These are phyloP conservation scores for Pteria penguin DNA, from an alignment of 2,888 invertebrate genomes.

Conservation along the genomic window DNA sequence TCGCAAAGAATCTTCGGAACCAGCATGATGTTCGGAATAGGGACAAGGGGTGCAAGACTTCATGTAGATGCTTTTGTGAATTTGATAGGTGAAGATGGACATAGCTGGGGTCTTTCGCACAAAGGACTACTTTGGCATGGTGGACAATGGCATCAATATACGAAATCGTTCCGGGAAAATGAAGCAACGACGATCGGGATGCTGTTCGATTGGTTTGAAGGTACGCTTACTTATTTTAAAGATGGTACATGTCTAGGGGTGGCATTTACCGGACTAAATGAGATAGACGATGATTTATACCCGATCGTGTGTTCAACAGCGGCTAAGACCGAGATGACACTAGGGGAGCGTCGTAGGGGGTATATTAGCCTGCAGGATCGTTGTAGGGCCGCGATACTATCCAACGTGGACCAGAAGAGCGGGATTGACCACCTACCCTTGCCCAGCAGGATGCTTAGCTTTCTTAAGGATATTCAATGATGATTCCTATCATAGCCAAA, in stretches of 20 bases:
- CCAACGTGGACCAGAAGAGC: conserved; percentile 81
- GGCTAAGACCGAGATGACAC: conserved; percentile 87
- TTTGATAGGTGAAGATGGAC: conserved; percentile 86
- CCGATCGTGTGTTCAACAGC: conserved; percentile 88
- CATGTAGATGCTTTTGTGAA: conserved; percentile 87
- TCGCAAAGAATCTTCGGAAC: conserved; percentile 87
- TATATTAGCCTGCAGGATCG: conserved; percentile 86
- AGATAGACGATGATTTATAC: conserved; percentile 84
- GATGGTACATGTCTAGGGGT: conserved; percentile 86
- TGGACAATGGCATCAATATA: conserved; percentile 84
- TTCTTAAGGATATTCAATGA: conserved; percentile 53
- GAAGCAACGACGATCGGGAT: conserved; percentile 86
- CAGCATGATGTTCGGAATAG: conserved; percentile 88
- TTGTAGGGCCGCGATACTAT: conserved; percentile 82
- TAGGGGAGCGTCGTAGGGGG: conserved; percentile 84
- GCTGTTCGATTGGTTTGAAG: conserved; percentile 84
- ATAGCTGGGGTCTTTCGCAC: conserved; percentile 87
- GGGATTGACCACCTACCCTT: conserved; percentile 83
- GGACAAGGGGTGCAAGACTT: conserved; percentile 83
- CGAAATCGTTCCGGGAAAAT: conserved; percentile 86
- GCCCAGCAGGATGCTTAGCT: conserved; percentile 83
- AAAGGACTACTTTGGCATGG: conserved; percentile 87
- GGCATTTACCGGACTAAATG: conserved; percentile 85
- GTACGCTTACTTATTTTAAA: conserved; percentile 87
- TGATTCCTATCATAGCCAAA: background rate